Evolutionary conservation across 2,797 vertebrate species (phyloP), one percentile per base, ranked within the genome.

Genomic region (Remorina albescens): DNA sequence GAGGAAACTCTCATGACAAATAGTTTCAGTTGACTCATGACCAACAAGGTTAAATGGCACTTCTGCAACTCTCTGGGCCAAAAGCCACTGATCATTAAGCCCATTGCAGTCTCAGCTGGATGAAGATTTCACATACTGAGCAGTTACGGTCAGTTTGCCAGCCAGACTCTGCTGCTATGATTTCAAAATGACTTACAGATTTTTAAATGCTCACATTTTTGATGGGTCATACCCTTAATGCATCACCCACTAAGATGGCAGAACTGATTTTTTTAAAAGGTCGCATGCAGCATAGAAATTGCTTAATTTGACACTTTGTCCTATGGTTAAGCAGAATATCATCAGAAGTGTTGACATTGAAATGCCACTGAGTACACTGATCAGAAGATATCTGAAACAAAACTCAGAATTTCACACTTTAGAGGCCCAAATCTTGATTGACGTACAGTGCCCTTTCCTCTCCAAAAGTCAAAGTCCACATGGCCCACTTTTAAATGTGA

Each of bases 251-350:
- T 21, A 49, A 57, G 54, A 80, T 53, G 53, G 66, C 81, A 72
- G 67, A 23, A 56, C 25, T 19, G 60, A 59, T 69, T 76, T 75
- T 64, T 69, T 61, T n/a, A 6, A 81, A 92, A 88, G 85, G 87
- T 86, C 85, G 78, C 47, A 59, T 6, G 32, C 73, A 5, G 62
- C 39, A 58, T 69, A 23, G 64, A 78, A 61, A 83, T 81, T 60
- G 50, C 74, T 82, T 88, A 74, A 78, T 87, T 81, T 89, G 83
- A 88, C 73, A 88, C 67, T 73, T 62, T 78, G 79, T 87, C 67
- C 76, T 75, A 49, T 77, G 71, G 66, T 87, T 80, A 82, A 83
- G 80, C 53, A 70, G 71, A 86, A 82, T 78, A 74, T 57, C 75
- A 71, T 76, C 72, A 53, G 42, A 72, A 67, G 76, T 80, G 78